Conservation (phyloP, 2,113 vertebrate genomes). For the Indicator indicator region DNA sequence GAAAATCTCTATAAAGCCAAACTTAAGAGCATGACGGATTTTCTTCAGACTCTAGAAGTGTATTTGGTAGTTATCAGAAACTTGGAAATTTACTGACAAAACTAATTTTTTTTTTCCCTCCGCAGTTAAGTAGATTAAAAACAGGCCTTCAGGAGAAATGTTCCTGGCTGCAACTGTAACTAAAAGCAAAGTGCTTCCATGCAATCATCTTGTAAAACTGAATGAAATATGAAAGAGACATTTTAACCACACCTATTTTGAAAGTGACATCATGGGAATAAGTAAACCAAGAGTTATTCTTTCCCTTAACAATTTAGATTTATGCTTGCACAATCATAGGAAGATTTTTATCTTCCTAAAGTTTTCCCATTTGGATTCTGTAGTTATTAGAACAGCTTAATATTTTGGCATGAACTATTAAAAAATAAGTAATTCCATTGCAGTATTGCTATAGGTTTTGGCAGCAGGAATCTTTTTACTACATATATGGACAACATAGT, state of each 20-base stretch:
- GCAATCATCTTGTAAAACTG: background rate
- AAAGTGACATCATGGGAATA: slow-evolving; percentile 6
- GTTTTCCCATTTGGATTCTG: slow-evolving; percentile 13
- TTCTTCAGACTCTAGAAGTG: background rate
- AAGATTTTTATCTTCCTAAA: slow-evolving; percentile 10
- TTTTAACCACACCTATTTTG: slow-evolving; percentile 15
- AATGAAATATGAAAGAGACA: background rate
- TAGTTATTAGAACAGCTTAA: background rate
- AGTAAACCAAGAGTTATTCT: background rate
- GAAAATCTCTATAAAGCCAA: background rate
- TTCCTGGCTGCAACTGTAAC: background rate
- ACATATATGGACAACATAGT: background rate
- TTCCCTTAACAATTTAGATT: background rate
- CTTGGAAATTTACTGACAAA: background rate
- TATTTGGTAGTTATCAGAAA: background rate
- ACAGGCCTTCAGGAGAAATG: background rate
- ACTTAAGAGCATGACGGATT: background rate
- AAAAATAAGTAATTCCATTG: slow-evolving; percentile 15
- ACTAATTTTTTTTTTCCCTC: background rate
- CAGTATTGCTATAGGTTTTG: background rate
- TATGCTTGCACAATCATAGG: background rate
- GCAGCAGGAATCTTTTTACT: background rate
- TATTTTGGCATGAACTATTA: slow-evolving; percentile 2
- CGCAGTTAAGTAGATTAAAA: background rate
- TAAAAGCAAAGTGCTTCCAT: background rate